These are phyloP conservation scores for Paracentrotus lividus DNA, from an alignment of 53 echinoderm and acorn worm species.

Conservation along the genomic window DNA sequence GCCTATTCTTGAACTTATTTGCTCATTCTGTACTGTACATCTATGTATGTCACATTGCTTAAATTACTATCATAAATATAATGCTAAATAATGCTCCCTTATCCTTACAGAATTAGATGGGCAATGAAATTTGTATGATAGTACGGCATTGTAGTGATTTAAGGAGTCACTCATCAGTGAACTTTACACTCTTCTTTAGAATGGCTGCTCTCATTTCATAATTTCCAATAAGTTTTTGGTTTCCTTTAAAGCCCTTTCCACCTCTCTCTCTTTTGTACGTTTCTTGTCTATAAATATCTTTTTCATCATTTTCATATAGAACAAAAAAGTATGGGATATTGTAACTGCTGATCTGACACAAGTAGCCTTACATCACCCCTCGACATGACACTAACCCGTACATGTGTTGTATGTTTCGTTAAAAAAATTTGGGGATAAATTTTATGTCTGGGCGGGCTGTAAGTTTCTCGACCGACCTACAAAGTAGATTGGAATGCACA, in stretches of 20 bases:
- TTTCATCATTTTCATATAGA: background rate
- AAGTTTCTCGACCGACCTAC: background rate
- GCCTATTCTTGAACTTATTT: background rate
- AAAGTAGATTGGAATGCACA: background rate
- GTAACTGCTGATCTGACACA: conserved; percentile 32
- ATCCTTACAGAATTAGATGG: background rate
- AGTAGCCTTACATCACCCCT: background rate
- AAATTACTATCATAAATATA: background rate
- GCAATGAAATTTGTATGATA: background rate
- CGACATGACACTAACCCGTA: background rate
- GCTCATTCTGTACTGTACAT: background rate
- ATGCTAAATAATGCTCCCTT: background rate
- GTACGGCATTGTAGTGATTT: background rate
- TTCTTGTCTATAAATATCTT: background rate
- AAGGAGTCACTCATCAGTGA: background rate
- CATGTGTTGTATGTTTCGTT: too few species aligned
- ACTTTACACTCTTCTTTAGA: too few species aligned
- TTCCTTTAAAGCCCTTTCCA: background rate
- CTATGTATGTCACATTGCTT: background rate
- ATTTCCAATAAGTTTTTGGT: too few species aligned
- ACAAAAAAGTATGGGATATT: background rate
- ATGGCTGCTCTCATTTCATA: too few species aligned
- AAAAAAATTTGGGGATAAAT: too few species aligned
- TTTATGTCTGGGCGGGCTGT: too few species aligned
- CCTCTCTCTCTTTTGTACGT: background rate